Conservation (phyloP, 1,140 invertebrate genomes). For the Hirudo medicinalis region DNA sequence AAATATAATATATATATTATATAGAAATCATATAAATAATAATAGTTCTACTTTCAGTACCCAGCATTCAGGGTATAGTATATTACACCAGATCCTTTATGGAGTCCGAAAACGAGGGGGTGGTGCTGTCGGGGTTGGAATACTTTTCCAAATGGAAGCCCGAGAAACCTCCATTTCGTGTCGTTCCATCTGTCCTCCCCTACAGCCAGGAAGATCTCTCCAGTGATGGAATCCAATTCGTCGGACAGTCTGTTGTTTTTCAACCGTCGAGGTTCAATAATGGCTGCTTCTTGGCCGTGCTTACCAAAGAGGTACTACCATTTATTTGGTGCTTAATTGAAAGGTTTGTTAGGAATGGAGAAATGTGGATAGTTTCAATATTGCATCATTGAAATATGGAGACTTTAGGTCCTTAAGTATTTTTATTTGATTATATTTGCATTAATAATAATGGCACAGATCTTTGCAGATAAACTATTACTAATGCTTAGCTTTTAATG, state of each 20-base stretch:
- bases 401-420: too few relatives aligned
- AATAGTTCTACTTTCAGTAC: background rate
- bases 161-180: background rate
- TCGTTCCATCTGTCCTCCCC: background rate
- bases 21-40: background rate
- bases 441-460: too few relatives aligned
- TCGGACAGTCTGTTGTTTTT: background rate
- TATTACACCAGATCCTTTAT: slow-evolving; percentile 1
- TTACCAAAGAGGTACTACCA: background rate
- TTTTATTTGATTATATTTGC: too few relatives aligned
- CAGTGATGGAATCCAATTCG: background rate
- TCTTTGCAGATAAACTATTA: too few relatives aligned
- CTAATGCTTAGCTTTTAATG: too few relatives aligned
- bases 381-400: too few relatives aligned
- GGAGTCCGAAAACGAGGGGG: background rate
- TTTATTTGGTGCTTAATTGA: background rate
- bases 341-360: too few relatives aligned
- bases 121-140: background rate
- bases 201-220: background rate
- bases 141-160: background rate
- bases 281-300: background rate
- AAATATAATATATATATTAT: background rate
- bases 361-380: too few relatives aligned
- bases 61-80: background rate
- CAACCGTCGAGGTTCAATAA: background rate